These are phyloP conservation scores for Tortrix viridana DNA, from an alignment of 2,888 invertebrate genomes.

Conservation along the genomic window DNA sequence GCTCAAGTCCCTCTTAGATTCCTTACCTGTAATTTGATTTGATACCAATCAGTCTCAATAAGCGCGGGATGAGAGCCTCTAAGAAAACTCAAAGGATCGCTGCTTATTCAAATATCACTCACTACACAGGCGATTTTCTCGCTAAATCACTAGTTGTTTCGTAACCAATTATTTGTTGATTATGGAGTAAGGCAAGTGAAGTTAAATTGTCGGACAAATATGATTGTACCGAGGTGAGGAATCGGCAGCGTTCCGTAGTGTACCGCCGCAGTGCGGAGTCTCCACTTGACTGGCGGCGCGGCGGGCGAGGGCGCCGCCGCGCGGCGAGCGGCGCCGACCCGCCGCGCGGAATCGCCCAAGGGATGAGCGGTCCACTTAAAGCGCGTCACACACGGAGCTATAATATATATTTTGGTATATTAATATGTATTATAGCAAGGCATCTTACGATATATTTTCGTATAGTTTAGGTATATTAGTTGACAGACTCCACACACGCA, in stretches of 20 bases:
- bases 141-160: constrained; percentile 46
- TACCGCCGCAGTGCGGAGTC: constrained; percentile 77
- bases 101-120: constrained; percentile 44
- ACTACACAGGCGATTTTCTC: constrained; percentile 41
- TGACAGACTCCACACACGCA: constrained; percentile 44
- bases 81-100: constrained; percentile 59
- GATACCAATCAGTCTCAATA: constrained; percentile 62
- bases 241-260: constrained; percentile 47
- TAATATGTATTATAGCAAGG: too few species aligned
- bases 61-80: constrained; percentile 55
- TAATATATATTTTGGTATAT: too few species aligned
- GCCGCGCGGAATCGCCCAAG: constrained; percentile 46
- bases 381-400: too few species aligned
- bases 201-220: constrained; percentile 46
- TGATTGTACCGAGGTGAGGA: constrained; percentile 39
- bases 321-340: constrained; percentile 39
- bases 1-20: constrained; percentile 24
- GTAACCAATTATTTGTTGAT: constrained; percentile 39
- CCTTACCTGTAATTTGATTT: constrained; percentile 68
- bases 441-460: too few species aligned
- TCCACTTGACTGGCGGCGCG: constrained; percentile 65
- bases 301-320: constrained; percentile 44
- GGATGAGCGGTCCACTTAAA: constrained; percentile 47
- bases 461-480: too few species aligned
- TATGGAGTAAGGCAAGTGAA: constrained; percentile 41